Evolutionary conservation across 1,140 invertebrate species (phyloP).

Genomic region (Drosophila fuyamai): DNA sequence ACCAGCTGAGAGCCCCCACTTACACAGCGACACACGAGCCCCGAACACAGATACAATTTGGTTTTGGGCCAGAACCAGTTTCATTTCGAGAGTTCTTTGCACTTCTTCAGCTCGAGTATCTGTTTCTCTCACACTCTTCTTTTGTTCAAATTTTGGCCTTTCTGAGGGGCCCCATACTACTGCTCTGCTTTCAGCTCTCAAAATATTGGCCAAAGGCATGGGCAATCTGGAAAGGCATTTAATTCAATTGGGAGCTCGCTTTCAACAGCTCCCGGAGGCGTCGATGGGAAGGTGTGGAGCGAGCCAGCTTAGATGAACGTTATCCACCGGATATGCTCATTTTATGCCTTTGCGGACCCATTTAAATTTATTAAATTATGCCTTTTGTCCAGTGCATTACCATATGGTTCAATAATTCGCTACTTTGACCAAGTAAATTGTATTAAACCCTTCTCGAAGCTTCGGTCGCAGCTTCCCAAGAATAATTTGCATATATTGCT

Average conservation of each 20-base stretch:
- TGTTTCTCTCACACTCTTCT: slow-evolving; percentile 14
- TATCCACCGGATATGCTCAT: slow-evolving; percentile 13
- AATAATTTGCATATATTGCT: slow-evolving; percentile 49
- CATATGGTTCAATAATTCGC: slow-evolving; percentile 38
- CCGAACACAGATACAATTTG: slow-evolving; percentile 15
- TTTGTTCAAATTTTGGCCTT: slow-evolving; percentile 16
- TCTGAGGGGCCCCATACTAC: not conserved
- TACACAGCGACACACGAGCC: slow-evolving; percentile 9
- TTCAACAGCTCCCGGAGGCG: slow-evolving; percentile 10
- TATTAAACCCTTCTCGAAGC: slow-evolving; percentile 18
- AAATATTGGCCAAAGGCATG: slow-evolving; percentile 34
- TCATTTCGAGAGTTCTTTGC: slow-evolving; percentile 47
- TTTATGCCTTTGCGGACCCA: not conserved
- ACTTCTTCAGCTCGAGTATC: slow-evolving; percentile 32
- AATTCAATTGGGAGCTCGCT: slow-evolving; percentile 30
- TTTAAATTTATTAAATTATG: slow-evolving; percentile 37
- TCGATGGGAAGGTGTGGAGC: slow-evolving; percentile 2
- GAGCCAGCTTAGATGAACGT: slow-evolving; percentile 8
- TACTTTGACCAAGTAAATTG: slow-evolving; percentile 26
- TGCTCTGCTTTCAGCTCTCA: slow-evolving; percentile 3
- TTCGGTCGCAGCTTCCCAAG: slow-evolving; percentile 20
- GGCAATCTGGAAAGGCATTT: slow-evolving; percentile 19
- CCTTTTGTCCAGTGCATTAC: slow-evolving; percentile 1
- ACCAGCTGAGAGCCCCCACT: slow-evolving; percentile 51
- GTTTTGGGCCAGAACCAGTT: slow-evolving; percentile 48